A percentile compares a stretch with the other conserved stretches of the same genome.
Evolutionary conservation across 2,888 invertebrate genomes (phyloP).

Genomic region (Andricus curvator): DNA sequence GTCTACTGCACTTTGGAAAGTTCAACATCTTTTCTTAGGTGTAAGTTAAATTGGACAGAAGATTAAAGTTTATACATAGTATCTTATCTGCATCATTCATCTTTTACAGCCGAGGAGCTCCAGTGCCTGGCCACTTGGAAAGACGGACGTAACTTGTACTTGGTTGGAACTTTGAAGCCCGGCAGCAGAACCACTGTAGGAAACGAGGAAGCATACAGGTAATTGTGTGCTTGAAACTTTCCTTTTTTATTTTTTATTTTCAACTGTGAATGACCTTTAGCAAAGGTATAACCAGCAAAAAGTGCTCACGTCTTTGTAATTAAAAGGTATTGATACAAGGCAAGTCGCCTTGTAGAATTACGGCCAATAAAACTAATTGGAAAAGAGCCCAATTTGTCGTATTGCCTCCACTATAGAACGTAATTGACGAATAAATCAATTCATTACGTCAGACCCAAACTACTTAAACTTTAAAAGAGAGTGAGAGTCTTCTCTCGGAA

Average conservation of each 20-base stretch:
- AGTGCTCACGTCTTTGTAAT: constrained; percentile 18
- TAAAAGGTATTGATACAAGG: constrained; percentile 40
- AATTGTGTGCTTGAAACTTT: constrained; percentile 67
- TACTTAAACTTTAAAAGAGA: constrained; percentile 49
- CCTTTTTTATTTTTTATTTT: neutral
- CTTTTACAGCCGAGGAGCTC: constrained; percentile 86
- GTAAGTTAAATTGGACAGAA: constrained; percentile 39
- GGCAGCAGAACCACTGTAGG: constrained; percentile 80
- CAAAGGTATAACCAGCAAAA: constrained; percentile 9
- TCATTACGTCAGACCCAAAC: constrained; percentile 52
- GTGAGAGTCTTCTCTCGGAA: constrained; percentile 23
- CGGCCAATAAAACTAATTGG: constrained; percentile 76
- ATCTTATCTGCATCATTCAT: constrained; percentile 40
- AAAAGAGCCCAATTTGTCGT: constrained; percentile 70
- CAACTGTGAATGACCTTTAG: constrained; percentile 16
- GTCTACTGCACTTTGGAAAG: constrained; percentile 35
- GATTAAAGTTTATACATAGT: constrained; percentile 40
- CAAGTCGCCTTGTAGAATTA: constrained; percentile 57
- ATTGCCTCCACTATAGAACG: constrained; percentile 61
- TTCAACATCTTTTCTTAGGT: constrained; percentile 39
- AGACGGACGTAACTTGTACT: constrained; percentile 88
- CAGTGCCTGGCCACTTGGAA: constrained; percentile 92
- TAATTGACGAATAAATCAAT: constrained; percentile 66
- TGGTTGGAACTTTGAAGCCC: constrained; percentile 87
- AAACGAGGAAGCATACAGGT: constrained; percentile 89